These are phyloP conservation scores for Melitaea cinxia DNA, from an alignment of 1,140 invertebrate species.

Conservation along the genomic window DNA sequence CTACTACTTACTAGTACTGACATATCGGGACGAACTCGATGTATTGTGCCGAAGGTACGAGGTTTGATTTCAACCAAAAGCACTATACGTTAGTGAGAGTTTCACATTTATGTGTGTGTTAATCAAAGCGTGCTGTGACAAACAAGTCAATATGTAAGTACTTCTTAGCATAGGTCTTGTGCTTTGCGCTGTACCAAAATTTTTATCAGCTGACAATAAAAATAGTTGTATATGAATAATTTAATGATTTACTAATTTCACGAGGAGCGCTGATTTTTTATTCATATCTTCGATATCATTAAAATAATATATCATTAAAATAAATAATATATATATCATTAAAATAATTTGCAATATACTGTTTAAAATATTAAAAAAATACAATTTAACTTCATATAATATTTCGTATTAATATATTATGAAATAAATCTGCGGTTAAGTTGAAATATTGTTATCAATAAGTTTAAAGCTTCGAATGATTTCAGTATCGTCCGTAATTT, in stretches of 20 bases:
- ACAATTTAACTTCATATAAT: not conserved
- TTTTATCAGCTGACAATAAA: conserved; percentile 64
- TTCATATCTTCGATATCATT: too few relatives aligned
- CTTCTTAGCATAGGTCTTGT: conserved; percentile 55
- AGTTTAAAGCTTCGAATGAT: not conserved
- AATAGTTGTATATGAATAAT: conserved; percentile 29
- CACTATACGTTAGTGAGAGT: conserved; percentile 42
- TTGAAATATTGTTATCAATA: conserved; percentile 1
- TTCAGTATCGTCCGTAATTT: not conserved
- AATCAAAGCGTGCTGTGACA: conserved; percentile 74
- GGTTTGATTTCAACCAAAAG: conserved; percentile 29
- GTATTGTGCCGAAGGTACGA: conserved; percentile 21
- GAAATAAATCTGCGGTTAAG: not conserved
- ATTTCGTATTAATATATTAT: not conserved
- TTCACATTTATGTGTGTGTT: conserved; percentile 46
- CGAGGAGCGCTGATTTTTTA: conserved; percentile 17
- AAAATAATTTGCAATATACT: not conserved
- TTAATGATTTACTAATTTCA: conserved; percentile 29
- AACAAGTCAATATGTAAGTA: conserved; percentile 73
- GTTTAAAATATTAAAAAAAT: not conserved
- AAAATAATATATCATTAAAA: too few relatives aligned
- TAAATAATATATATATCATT: too few relatives aligned
- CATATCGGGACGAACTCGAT: conserved; percentile 29
- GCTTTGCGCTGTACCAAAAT: conserved; percentile 65
- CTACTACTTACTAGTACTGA: conserved; percentile 36